A percentile compares a stretch with the other conserved stretches of the same genome.
Conservation (phyloP, 2,113 vertebrate genomes). For the Stegastes partitus region DNA sequence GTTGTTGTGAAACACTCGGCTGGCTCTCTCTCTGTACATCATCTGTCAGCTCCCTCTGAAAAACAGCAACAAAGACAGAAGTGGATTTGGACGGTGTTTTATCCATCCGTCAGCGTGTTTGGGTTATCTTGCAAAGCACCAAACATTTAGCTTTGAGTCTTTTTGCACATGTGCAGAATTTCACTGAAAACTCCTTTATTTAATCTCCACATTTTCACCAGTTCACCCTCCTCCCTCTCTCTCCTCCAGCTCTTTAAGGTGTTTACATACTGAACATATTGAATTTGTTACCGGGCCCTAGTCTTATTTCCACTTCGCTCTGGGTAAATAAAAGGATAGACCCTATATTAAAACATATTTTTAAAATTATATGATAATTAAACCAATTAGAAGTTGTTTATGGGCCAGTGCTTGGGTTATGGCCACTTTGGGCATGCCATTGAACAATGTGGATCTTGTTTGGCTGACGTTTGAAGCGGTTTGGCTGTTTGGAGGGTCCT, state of each 20-base stretch:
- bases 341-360: constrained; percentile 85
- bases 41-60: constrained; percentile 57
- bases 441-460: constrained; percentile 85
- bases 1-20: constrained; percentile 76
- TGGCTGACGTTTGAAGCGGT: constrained; percentile 81
- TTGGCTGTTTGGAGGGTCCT: constrained; percentile 80
- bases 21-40: constrained; percentile 63
- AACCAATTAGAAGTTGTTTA: constrained; percentile 85
- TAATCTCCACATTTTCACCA: constrained; percentile 48
- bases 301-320: constrained; percentile 79
- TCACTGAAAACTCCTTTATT: constrained; percentile 37
- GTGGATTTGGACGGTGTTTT: constrained; percentile 37
- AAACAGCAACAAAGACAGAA: constrained; percentile 54
- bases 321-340: constrained; percentile 84
- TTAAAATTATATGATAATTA: constrained; percentile 86
- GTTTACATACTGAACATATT: constrained; percentile 85
- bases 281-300: constrained; percentile 83
- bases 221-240: constrained; percentile 23
- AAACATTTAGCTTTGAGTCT: constrained; percentile 38
- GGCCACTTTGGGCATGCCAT: constrained; percentile 78
- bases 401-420: constrained; percentile 74
- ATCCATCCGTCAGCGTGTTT: constrained; percentile 45
- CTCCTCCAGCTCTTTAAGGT: constrained; percentile 69
- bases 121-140: constrained; percentile 39
- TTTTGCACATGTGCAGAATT: constrained; percentile 38